These are phyloP conservation scores for Thinocorus orbignyianus DNA, from an alignment of 2,113 vertebrate species.

Conservation along the genomic window DNA sequence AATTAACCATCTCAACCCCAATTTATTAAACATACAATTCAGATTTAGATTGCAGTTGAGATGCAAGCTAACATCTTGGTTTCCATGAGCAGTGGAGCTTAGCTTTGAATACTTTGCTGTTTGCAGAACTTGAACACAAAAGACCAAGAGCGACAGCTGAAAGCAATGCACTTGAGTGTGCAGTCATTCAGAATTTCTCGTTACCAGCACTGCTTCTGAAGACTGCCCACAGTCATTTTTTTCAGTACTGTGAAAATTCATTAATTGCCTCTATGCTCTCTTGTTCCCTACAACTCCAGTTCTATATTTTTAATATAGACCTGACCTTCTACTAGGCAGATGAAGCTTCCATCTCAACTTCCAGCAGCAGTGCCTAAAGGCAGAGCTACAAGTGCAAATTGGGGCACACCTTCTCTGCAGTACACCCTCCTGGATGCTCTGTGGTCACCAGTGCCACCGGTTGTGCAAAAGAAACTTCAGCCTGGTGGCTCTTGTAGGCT, in stretches of 20 bases:
- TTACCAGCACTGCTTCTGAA: not conserved
- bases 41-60: slow-evolving; percentile 34
- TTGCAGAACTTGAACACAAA: not conserved
- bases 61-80: not conserved
- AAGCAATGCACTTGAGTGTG: not conserved
- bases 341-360: not conserved
- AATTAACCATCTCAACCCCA: slow-evolving; percentile 6
- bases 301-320: not conserved
- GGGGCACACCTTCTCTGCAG: not conserved
- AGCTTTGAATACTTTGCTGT: slow-evolving; percentile 13
- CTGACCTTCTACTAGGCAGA: not conserved
- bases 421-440: not conserved
- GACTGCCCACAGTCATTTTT: not conserved
- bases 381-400: not conserved
- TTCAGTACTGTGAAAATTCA: not conserved
- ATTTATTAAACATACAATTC: slow-evolving; percentile 48
- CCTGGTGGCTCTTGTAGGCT: not conserved
- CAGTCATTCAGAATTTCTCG: not conserved
- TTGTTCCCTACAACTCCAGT: not conserved
- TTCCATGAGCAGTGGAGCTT: not conserved
- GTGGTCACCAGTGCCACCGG: not conserved
- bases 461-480: not conserved
- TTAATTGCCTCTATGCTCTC: not conserved
- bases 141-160: not conserved
- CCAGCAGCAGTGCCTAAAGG: not conserved